Conservation (phyloP, 53 echinoderm and acorn worm species). For the Pentamera pediparva region DNA sequence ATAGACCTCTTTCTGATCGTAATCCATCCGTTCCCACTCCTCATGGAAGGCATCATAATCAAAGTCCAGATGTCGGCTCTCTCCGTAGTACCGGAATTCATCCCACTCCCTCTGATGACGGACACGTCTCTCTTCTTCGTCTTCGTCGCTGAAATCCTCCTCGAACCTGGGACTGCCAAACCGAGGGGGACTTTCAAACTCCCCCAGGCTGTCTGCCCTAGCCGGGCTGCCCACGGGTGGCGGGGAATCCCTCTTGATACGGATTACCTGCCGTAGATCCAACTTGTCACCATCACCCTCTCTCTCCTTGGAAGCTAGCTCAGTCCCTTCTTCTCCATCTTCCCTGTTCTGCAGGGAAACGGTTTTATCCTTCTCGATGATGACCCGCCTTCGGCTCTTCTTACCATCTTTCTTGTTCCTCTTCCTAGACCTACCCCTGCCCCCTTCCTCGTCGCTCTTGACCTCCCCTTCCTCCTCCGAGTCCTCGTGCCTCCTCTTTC, state of each 20-base stretch:
- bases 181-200: neutral
- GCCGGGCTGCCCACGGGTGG: constrained; percentile 28
- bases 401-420: constrained; percentile 17
- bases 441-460: constrained; percentile 4
- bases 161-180: neutral
- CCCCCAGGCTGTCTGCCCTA: neutral
- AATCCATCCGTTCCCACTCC: constrained; percentile 29
- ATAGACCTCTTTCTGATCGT: constrained; percentile 23
- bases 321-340: neutral
- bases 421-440: neutral
- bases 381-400: constrained; percentile 66
- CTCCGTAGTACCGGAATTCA: constrained; percentile 6
- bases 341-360: constrained; percentile 43
- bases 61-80: constrained; percentile 12
- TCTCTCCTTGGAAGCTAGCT: constrained; percentile 31
- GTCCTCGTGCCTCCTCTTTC: constrained; percentile 26
- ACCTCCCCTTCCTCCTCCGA: constrained; percentile 35
- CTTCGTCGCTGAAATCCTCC: neutral
- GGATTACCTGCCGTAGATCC: constrained; percentile 83
- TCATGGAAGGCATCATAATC: constrained; percentile 31
- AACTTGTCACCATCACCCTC: constrained; percentile 40
- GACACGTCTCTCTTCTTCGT: neutral
- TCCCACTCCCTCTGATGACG: constrained; percentile 32
- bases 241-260: constrained; percentile 73
- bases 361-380: constrained; percentile 63